These are phyloP conservation scores for Stercorarius parasiticus DNA, from an alignment of 2,113 vertebrate genomes.

Conservation along the genomic window DNA sequence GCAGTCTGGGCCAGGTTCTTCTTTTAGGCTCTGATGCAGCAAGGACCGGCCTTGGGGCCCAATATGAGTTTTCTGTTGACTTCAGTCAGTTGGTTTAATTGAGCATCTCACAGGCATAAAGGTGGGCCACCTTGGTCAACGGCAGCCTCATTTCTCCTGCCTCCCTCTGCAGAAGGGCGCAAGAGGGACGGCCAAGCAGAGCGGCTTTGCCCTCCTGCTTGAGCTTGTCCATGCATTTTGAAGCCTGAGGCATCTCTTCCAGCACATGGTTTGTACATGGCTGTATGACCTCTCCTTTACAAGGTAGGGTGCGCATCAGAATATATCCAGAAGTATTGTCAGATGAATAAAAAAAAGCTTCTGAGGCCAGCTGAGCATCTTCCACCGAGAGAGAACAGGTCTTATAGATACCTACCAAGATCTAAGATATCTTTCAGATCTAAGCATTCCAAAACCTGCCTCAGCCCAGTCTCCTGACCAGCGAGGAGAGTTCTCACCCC, in stretches of 20 bases:
- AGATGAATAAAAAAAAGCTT: not conserved
- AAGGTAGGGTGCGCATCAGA: not conserved
- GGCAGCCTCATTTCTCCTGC: not conserved
- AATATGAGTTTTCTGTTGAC: not conserved
- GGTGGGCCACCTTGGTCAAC: not conserved
- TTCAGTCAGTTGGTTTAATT: not conserved
- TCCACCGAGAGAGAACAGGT: not conserved
- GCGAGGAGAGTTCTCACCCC: not conserved
- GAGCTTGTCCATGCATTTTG: not conserved
- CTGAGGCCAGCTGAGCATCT: not conserved
- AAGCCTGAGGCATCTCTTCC: not conserved
- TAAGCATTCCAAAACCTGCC: not conserved
- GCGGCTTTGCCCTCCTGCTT: accelerated
- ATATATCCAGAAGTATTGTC: not conserved
- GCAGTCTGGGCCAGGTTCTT: slow-evolving; percentile 36
- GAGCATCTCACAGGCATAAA: not conserved
- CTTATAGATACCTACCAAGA: not conserved
- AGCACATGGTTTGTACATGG: not conserved
- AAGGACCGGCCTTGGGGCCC: not conserved
- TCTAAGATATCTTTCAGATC: not conserved
- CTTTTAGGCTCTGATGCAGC: not conserved
- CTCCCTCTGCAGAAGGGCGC: not conserved
- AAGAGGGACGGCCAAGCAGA: not conserved
- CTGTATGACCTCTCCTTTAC: not conserved
- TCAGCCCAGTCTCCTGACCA: not conserved